Evolutionary conservation across 2,797 vertebrate species (phyloP), one percentile per base, ranked within the genome.

Genomic region (Leuciscus waleckii): DNA sequence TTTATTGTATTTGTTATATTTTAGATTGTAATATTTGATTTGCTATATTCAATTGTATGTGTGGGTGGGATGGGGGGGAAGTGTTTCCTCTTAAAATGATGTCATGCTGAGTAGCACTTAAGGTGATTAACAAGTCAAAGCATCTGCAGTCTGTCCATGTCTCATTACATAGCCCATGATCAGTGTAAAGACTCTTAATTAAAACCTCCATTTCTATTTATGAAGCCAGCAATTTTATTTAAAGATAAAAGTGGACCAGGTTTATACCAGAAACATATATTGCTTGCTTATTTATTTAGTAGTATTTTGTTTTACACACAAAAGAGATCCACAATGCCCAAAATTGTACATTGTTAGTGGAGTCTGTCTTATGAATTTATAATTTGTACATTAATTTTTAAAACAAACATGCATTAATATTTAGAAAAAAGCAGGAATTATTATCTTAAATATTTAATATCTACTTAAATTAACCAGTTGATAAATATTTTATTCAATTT

Each of bases 81-180:
- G 41, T 23, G 13, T 41, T 63, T 67, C 68, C 75, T 63, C 21
- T 37, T 65, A 0, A 43, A 68, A 80, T 79, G 83, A 84, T 4
- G 83, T 85, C 83, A 85, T 49, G 35, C 21, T 39, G 65, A 78
- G 54, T 65, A 39, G 19, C 74, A 43, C 26, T 58, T 29, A 68
- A 9, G 8, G 0, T 32, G 63, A 80, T 74, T 67, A 77, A 73
- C 58, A 37, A 73, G n/a, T 39, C 77, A 51, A 26, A 85, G 43
- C 10, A 41, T 61, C 69, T 23, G 35, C 32, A 41, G 32, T 46
- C 17, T 35, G 49, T 39, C 19, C 49, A 39, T 26, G 4, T 35
- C 1, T 75, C 9, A 37, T 49, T 17, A 54, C 7, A 16, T 7
- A n/a, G 29, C 32, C 5, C 65, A 43, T 19, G n/a, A 39, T 26